Evolutionary conservation across 2,888 invertebrate genomes (phyloP), one percentile per base, ranked within the genome.

Genomic region (Clostera curtula): DNA sequence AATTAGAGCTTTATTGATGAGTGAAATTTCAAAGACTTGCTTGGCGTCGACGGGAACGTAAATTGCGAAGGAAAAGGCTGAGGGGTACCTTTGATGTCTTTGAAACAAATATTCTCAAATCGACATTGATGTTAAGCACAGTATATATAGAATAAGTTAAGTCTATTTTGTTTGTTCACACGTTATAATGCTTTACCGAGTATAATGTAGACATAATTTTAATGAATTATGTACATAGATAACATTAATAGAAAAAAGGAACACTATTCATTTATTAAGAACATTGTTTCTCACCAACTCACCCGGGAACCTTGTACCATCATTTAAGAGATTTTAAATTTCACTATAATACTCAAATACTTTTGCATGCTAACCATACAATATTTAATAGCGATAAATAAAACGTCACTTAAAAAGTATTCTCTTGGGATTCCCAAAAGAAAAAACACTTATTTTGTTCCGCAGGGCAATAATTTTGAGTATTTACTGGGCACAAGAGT

Each of bases 391-490:
- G n/a, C n/a, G n/a, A n/a, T n/a, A n/a, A n/a, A n/a, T n/a, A n/a
- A n/a, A n/a, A n/a, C n/a, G n/a, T n/a, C n/a, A n/a, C n/a, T n/a
- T n/a, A n/a, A n/a, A n/a, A n/a, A 8, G 19, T 3, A 19, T 9
- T 9, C 4, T 1, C 8, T 3, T 8, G 9, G 10, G 10, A 19
- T 9, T 3, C 9, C 8, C 4, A 19, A 10, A 19, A 19, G 26
- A 34, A 42, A 29, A 27, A 31, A 24, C 23, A 36, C 31, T 31
- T 27, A 49, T 43, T 49, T 49, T 42, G 45, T 45, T 44, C 43
- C 46, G 40, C 38, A 46, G 49, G 50, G 47, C 51, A 58, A 50
- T 66, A 64, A 68, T 68, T 67, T 65, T 11, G 35, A 38, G 41
- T 43, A 31, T 38, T 40, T 31, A 32, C 42, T 39, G 48, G 48